Percentiles rank a stretch among this genome's conserved stretches.
Conservation (phyloP, 2,797 vertebrate genomes). For the Sparidentex hasta region DNA sequence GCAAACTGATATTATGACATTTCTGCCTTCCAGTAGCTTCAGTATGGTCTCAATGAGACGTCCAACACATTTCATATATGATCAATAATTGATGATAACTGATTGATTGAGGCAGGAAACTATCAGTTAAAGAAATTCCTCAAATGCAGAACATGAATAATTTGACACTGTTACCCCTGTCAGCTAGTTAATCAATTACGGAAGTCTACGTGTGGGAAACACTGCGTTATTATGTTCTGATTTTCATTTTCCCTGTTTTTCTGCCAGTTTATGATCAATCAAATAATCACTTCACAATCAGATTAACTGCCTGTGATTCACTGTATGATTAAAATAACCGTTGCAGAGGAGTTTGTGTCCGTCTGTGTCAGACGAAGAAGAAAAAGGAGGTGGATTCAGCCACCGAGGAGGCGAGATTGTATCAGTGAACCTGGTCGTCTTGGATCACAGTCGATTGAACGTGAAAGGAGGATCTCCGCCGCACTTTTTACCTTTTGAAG, state of each 20-base stretch:
- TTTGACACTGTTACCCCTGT: too few species aligned
- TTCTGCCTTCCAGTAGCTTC: too few species aligned
- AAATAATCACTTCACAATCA: not conserved
- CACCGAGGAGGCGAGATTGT: conserved; percentile 36
- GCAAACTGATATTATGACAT: too few species aligned
- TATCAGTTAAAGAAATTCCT: too few species aligned
- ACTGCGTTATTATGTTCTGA: not conserved
- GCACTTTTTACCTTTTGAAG: conserved; percentile 59
- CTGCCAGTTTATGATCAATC: not conserved
- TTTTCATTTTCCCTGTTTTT: not conserved
- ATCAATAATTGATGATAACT: too few species aligned
- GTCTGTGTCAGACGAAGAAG: not conserved
- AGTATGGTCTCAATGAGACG: too few species aligned
- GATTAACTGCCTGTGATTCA: not conserved
- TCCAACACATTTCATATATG: too few species aligned
- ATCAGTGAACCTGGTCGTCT: conserved; percentile 56
- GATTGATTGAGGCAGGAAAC: too few species aligned
- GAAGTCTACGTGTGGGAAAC: too few species aligned
- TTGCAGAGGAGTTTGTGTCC: not conserved
- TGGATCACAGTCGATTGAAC: conserved; percentile 63
- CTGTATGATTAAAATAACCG: not conserved
- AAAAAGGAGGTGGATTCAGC: conserved; percentile 25
- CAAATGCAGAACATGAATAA: too few species aligned
- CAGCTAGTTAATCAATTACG: too few species aligned
- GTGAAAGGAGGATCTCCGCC: conserved; percentile 57